Evolutionary conservation across 2,113 vertebrate genomes (phyloP), one percentile per base, ranked within the genome.

Genomic region (Gavia stellata): DNA sequence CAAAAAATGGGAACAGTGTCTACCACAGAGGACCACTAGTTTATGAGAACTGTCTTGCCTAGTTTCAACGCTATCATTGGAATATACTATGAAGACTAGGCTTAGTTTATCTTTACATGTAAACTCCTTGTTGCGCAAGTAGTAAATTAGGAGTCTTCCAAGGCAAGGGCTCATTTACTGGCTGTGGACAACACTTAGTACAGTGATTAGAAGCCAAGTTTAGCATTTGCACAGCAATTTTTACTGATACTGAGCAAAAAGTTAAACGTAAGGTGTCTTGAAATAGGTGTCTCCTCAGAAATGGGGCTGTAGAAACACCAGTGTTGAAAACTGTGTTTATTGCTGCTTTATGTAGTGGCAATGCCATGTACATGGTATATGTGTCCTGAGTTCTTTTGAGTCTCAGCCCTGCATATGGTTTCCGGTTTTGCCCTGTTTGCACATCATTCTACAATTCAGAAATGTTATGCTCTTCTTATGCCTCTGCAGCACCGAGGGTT

Each of bases 311-410:
- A 47, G 29, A 81, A 90, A 47, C 7, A 10, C 9, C 9, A 14
- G 1, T 44, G 49, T 55, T 55, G 47, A 67, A 62, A 74, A 13
- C 5, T 15, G 1, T 33, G 8, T 42, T 68, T 80, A 25, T 31
- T n/a, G 36, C 16, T 11, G 5, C 20, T 33, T 52, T 44, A 34
- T 28, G 16, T 7, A 66, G n/a, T 1, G 2, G 33, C 36, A 1
- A 3, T 14, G 19, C 34, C 49, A 44, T 40, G 47, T 38, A 33
- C 1, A 0, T 29, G 38, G 18, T 13, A 2, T 4, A 20, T 2
- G 13, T 9, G 4, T 21, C 53, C 24, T 2, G 2, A 12, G n/a
- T 23, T 80, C 40, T 42, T 38, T 31, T 13, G 21, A 31, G 42
- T 5, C 29, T 20, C 81, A 75, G 75, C 42, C 56, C 36, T 47